These are phyloP conservation scores for Hepsetus odoe DNA, from an alignment of 2,113 vertebrate genomes.

Conservation along the genomic window DNA sequence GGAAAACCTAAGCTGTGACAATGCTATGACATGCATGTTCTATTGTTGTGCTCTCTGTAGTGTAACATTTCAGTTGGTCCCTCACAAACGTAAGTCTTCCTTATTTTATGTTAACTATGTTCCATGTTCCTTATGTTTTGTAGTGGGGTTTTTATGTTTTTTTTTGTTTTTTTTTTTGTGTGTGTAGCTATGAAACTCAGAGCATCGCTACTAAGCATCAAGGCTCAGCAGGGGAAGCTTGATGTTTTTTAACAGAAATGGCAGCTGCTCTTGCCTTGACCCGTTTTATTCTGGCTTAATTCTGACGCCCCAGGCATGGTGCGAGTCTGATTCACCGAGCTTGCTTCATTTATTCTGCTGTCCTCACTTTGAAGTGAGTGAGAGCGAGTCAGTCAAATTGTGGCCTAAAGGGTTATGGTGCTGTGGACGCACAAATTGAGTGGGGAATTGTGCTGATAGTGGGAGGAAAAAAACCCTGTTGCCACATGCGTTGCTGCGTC, in stretches of 20 bases:
- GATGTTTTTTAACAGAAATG: slow-evolving; percentile 22
- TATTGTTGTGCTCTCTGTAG: too few species aligned
- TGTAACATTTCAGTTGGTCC: too few species aligned
- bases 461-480: not conserved
- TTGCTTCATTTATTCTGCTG: slow-evolving; percentile 18
- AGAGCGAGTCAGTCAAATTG: slow-evolving; percentile 11
- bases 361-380: slow-evolving; percentile 1
- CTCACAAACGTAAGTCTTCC: too few species aligned
- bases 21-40: not conserved
- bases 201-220: not conserved
- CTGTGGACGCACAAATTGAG: not conserved
- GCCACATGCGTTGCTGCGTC: not conserved
- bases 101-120: not conserved
- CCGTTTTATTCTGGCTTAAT: slow-evolving; percentile 30
- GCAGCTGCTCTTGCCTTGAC: slow-evolving; percentile 31
- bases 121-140: not conserved
- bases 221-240: not conserved
- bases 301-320: slow-evolving; percentile 8
- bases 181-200: not conserved
- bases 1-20: not conserved
- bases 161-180: too few species aligned
- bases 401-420: slow-evolving; percentile 1
- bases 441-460: not conserved
- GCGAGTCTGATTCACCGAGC: slow-evolving; percentile 10
- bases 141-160: too few species aligned